These are phyloP conservation scores for honey bee (Apis mellifera) DNA, from an alignment of 1,140 invertebrate species.

Conservation along the genomic window DNA sequence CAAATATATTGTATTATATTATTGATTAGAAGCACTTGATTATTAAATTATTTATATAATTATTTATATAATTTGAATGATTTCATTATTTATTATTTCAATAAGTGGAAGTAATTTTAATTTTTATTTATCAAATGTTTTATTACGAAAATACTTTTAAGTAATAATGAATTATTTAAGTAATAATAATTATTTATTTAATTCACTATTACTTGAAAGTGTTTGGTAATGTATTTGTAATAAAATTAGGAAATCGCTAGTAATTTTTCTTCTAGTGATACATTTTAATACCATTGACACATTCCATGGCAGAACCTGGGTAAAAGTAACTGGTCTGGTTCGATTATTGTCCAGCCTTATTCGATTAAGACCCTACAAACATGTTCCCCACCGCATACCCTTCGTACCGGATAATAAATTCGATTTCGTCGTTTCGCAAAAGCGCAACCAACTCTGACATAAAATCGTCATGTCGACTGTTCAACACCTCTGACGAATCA, in stretches of 20 bases:
- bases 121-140: too few relatives aligned
- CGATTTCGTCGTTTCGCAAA: constrained; percentile 77
- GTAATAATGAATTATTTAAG: too few relatives aligned
- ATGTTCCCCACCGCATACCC: constrained; percentile 36
- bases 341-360: constrained; percentile 68
- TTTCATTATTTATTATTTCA: too few relatives aligned
- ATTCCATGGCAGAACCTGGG: constrained; percentile 7
- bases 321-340: constrained; percentile 68
- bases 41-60: too few relatives aligned
- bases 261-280: constrained; percentile 17
- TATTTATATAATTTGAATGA: too few relatives aligned
- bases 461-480: constrained; percentile 53
- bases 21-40: too few relatives aligned
- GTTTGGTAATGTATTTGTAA: too few relatives aligned
- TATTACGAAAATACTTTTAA: too few relatives aligned
- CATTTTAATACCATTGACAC: constrained; percentile 50
- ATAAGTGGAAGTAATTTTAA: too few relatives aligned
- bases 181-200: too few relatives aligned
- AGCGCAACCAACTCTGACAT: constrained; percentile 74
- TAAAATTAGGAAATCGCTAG: not conserved
- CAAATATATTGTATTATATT: too few relatives aligned
- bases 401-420: constrained; percentile 77
- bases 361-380: constrained; percentile 69
- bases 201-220: too few relatives aligned
- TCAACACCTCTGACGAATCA: constrained; percentile 38